Evolutionary conservation across 2,113 vertebrate genomes (phyloP).

Genomic region (Apodemus speciosus): DNA sequence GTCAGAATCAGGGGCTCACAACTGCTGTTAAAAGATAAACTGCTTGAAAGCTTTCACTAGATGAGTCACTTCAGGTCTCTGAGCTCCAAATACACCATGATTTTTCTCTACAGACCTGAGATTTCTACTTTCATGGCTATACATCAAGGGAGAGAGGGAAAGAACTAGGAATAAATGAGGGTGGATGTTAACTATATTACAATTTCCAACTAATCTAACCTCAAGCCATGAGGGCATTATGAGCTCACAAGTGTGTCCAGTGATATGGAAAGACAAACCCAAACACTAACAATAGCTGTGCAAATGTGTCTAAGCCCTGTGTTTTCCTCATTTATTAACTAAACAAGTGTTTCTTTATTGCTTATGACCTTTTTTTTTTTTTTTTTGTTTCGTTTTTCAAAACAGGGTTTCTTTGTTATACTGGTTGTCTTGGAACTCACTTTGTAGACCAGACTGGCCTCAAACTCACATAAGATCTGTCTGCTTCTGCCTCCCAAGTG

Average conservation of each 20-base stretch:
- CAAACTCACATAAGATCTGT: background rate
- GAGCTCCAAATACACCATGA: constrained; percentile 2
- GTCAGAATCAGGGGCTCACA: constrained; percentile 10
- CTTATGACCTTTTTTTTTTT: background rate
- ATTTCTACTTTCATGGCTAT: background rate
- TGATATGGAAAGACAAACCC: constrained; percentile 37
- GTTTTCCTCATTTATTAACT: constrained; percentile 50
- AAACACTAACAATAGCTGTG: constrained; percentile 36
- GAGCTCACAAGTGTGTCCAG: constrained; percentile 15
- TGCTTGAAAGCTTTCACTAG: constrained; percentile 1
- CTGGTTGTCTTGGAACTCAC: background rate
- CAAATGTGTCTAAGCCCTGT: constrained; percentile 13
- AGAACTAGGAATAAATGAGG: background rate
- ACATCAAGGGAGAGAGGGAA: background rate
- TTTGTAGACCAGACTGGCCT: background rate
- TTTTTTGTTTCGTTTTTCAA: background rate
- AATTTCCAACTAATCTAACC: background rate
- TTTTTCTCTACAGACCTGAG: background rate
- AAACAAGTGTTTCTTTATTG: constrained; percentile 39
- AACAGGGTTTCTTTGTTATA: background rate
- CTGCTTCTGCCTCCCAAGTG: background rate
- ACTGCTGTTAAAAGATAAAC: constrained; percentile 46
- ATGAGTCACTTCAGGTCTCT: background rate
- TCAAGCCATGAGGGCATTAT: background rate
- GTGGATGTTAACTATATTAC: background rate